Percentiles rank a stretch among this genome's conserved stretches.
These are phyloP conservation scores for Zingel zingel DNA, from an alignment of 2,113 vertebrate species.

Conservation along the genomic window DNA sequence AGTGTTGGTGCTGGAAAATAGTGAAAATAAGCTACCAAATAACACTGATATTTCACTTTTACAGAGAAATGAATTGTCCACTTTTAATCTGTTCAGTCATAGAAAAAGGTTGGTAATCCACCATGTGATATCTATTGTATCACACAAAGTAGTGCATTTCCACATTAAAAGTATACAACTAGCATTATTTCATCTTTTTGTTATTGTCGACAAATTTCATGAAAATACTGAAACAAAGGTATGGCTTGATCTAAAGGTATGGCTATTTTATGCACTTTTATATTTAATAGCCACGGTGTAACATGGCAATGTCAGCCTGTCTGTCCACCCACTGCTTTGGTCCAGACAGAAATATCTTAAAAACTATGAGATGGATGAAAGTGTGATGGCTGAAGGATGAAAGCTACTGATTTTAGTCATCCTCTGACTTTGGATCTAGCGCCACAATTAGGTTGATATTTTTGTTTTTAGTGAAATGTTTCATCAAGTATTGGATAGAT, in stretches of 20 bases:
- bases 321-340: background rate
- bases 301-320: background rate
- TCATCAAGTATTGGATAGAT: background rate
- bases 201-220: background rate
- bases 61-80: background rate
- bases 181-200: background rate
- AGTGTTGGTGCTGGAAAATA: background rate
- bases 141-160: background rate
- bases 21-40: conserved; percentile 1
- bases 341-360: background rate
- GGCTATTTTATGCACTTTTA: background rate
- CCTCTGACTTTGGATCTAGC: background rate
- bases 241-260: background rate
- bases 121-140: background rate
- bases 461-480: background rate
- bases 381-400: background rate
- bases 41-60: background rate
- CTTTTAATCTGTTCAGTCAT: background rate
- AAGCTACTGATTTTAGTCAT: background rate
- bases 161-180: background rate
- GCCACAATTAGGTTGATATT: background rate
- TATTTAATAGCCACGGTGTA: background rate
- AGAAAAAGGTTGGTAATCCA: background rate
- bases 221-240: background rate
- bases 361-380: background rate